A percentile compares a stretch with the other conserved stretches of the same genome.
Evolutionary conservation across 2,113 vertebrate species (phyloP).

Genomic region (Sorex fumeus): DNA sequence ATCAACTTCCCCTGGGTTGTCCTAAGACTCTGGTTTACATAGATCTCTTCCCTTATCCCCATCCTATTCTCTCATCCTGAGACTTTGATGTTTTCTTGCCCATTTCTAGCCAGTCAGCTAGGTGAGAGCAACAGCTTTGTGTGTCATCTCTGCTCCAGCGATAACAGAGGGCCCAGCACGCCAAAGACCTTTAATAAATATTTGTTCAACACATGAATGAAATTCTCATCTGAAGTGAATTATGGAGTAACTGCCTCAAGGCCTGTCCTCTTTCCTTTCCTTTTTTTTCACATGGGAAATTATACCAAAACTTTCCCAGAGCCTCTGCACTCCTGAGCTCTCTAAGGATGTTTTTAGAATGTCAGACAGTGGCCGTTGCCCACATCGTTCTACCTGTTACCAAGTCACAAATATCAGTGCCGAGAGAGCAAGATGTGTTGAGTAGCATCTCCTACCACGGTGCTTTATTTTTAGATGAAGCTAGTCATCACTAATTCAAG

Average conservation of each 20-base stretch:
- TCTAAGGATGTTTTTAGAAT: constrained; percentile 9
- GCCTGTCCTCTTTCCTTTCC: background rate
- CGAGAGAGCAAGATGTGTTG: background rate
- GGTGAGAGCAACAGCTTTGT: background rate
- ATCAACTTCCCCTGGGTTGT: fast-evolving
- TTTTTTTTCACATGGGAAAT: constrained; percentile 57
- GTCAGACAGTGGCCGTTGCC: background rate
- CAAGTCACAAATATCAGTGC: background rate
- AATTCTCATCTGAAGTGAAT: constrained; percentile 70
- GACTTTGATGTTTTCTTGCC: background rate
- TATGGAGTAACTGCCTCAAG: constrained; percentile 25
- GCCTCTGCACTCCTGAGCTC: background rate
- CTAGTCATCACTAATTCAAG: background rate
- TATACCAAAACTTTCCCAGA: constrained; percentile 57
- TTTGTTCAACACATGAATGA: constrained; percentile 69
- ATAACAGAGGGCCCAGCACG: background rate
- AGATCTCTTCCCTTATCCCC: background rate
- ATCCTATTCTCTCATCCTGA: background rate
- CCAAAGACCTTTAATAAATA: constrained; percentile 60
- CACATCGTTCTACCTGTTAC: background rate
- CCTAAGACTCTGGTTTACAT: background rate
- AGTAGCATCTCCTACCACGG: no score
- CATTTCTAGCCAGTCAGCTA: background rate
- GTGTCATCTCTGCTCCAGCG: background rate
- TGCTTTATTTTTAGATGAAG: background rate